Evolutionary conservation across 2,888 invertebrate genomes (phyloP).

Genomic region (Achlya flavicornis): DNA sequence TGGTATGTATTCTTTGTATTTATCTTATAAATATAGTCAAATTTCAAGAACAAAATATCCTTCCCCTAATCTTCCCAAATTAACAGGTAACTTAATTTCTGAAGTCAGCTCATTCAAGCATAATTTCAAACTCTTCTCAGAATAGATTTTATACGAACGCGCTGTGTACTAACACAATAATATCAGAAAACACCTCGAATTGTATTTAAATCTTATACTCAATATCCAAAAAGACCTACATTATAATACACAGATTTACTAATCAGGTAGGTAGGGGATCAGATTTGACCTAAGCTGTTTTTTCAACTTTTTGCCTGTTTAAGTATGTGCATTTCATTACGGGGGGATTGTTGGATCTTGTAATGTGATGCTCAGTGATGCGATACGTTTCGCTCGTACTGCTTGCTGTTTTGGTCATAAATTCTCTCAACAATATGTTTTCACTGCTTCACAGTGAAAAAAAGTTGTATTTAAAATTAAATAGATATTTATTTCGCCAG

Average conservation of each 20-base stretch:
- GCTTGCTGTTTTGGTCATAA: slow-evolving; percentile 20
- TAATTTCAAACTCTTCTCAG: too few relatives aligned
- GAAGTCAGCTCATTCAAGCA: too few relatives aligned
- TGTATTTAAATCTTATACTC: too few relatives aligned
- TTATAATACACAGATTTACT: neutral
- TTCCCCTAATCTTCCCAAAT: too few relatives aligned
- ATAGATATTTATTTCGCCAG: slow-evolving; percentile 8
- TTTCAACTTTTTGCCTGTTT: slow-evolving; percentile 42
- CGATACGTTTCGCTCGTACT: slow-evolving; percentile 33
- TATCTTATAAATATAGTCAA: too few relatives aligned
- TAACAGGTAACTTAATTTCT: too few relatives aligned
- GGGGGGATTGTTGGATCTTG: slow-evolving; percentile 42
- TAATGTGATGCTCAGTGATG: slow-evolving; percentile 55
- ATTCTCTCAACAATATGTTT: slow-evolving; percentile 35
- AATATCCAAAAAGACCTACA: neutral
- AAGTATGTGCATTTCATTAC: slow-evolving; percentile 72
- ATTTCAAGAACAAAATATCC: too few relatives aligned
- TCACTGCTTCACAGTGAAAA: slow-evolving; percentile 18
- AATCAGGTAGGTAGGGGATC: neutral
- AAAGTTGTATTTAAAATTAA: slow-evolving; percentile 16
- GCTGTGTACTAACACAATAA: too few relatives aligned
- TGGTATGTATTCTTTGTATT: too few relatives aligned
- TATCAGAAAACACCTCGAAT: too few relatives aligned
- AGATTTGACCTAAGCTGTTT: slow-evolving; percentile 8
- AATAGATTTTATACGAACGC: too few relatives aligned